Conservation (phyloP, 2,888 invertebrate genomes). For the Drosophila atripex region DNA sequence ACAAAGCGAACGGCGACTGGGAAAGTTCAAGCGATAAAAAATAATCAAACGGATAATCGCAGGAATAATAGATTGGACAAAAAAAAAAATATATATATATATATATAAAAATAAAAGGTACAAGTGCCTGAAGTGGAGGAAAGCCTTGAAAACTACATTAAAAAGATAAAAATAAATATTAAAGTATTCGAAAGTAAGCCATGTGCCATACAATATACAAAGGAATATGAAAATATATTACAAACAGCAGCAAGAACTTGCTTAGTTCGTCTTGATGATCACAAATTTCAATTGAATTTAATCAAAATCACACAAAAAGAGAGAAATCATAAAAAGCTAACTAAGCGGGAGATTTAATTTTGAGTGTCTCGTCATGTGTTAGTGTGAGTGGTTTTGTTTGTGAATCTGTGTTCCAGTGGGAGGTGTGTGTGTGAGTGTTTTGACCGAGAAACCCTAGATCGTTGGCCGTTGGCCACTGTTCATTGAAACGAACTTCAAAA, state of each 20-base stretch:
- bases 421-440: conserved; percentile 26
- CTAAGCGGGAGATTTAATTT: conserved; percentile 76
- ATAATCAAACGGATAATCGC: conserved; percentile 6
- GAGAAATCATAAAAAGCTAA: conserved; percentile 39
- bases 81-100: conserved; percentile 9
- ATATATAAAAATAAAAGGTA: conserved; percentile 7
- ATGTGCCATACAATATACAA: conserved; percentile 8
- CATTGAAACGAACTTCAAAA: conserved; percentile 78
- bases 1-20: conserved; percentile 79
- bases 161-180: conserved; percentile 35
- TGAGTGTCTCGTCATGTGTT: conserved; percentile 61
- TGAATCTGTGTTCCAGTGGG: conserved; percentile 14
- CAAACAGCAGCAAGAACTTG: conserved; percentile 20
- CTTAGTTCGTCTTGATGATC: conserved; percentile 70
- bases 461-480: conserved; percentile 54
- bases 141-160: conserved; percentile 8
- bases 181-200: conserved; percentile 6
- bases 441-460: conserved; percentile 30
- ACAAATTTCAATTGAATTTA: conserved; percentile 84
- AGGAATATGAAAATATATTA: conserved; percentile 26
- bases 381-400: conserved; percentile 12
- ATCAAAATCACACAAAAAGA: conserved; percentile 71
- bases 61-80: conserved; percentile 8
- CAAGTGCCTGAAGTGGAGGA: background rate
- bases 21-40: conserved; percentile 55